Base-by-base conservation (phyloP, 2,888 invertebrate genomes). In the Folsomia candida region DNA sequence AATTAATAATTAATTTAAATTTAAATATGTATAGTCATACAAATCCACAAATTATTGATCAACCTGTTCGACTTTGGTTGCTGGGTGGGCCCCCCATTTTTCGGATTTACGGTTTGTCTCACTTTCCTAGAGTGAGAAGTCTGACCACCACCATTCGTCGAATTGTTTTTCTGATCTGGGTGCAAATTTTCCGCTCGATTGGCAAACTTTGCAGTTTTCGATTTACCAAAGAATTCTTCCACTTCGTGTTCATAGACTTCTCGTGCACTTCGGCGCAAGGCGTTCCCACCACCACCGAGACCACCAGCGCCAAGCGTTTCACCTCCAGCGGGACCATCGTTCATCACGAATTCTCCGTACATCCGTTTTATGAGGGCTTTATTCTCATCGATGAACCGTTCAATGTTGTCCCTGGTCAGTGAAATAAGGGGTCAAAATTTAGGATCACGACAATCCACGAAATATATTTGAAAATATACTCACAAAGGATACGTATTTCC, bases 401-500 rank as follows among this genome's bases (percentile, higher is more conserved):
- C 94, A 83, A 95, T 95, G 82, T 91, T 89, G 78, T 93, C 93
- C 84, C 94, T 95, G 86, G 65, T n/a, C n/a, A n/a, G n/a, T n/a
- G n/a, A n/a, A n/a, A n/a, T n/a, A n/a, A n/a, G n/a, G n/a, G n/a
- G n/a, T n/a, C n/a, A n/a, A 87, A 86, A 69, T 59, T 70, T 58
- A 58, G 6, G 6, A 20, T 58, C 20, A 76, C 75, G 61, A 72
- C 63, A 69, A 29, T 66, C 69, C 67, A 70, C 28, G 66, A 61
- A 47, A 64, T 73, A 59, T 63, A 47, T 29, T 51, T 37, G 25
- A 26, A 24, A 63, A 18, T 11, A 47, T 37, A 88, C 90, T 91
- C 86, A 94, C 94, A 91, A 87, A 80, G 94, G 94, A 85, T 94
- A 94, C 73, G 90, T 91, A 82, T 91, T 93, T 79, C 94, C 94